Evolutionary conservation across 2,797 vertebrate species (phyloP), one percentile per base, ranked within the genome.

Genomic region (Malurus splendens): DNA sequence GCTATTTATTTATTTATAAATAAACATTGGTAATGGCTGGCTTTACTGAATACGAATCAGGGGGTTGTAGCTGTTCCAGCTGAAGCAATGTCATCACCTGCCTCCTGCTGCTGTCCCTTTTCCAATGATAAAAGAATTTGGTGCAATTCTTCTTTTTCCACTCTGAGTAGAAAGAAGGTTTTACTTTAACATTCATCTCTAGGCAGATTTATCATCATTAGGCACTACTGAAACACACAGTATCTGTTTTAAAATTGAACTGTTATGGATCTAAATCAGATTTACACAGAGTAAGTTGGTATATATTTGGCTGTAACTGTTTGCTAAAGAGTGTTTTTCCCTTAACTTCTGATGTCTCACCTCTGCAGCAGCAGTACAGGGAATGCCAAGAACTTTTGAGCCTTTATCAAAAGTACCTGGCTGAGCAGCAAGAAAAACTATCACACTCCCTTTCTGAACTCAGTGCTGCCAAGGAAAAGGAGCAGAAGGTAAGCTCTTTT

Each of bases 371-470:
- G 91, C 99, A 99, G 93, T 99, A 99, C 95, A 98, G 96, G 96
- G 99, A 99, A 95, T 99, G 99, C 93, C 99, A 99, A 97, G 98
- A 99, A 96, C 97, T 99, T 95, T 95, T 99, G 62, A 98, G 97
- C 36, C 98, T 99, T 48, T 99, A 99, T 96, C 99, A 99, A 95
- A 98, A 98, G 92, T 99, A 99, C 85, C 98, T 99, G n/a, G 98
- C 98, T 70, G 98, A 99, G 92, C 98, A 99, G 96, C 98, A 99
- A 91, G 97, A 98, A 33, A 98, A 99, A 89, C 98, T 99, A 45
- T 98, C 98, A 9, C 95, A 96, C 76, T 99, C 98, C 70, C 98
- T 98, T 38, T 96, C 98, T 33, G 97, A 98, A 90, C 97, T 98
- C 82, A 97, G 96, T 86, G 94, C 96, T 76, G 87, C 94, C 77